Percentiles rank a stretch among this genome's conserved stretches.
These are phyloP conservation scores for Hirtodrosophila duncani DNA, from an alignment of 2,888 invertebrate species.

Conservation along the genomic window DNA sequence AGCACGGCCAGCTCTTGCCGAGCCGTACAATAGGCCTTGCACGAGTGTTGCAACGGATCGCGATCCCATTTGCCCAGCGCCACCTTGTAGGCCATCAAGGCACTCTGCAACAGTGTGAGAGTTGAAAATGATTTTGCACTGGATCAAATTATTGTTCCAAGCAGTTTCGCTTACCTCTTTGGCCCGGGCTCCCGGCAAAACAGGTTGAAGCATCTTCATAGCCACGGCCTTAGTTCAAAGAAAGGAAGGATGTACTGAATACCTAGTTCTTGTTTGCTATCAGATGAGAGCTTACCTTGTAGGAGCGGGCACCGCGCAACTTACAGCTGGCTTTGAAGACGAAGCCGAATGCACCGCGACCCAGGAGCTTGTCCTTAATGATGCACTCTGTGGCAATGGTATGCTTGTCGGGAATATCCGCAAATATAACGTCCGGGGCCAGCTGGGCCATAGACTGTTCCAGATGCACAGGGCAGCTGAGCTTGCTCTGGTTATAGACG, in stretches of 20 bases:
- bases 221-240: no score
- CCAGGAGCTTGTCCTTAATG: conserved; percentile 86
- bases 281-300: no score
- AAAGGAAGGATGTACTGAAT: no score
- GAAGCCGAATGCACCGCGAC: conserved; percentile 98
- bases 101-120: conserved; percentile 60
- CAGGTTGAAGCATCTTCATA: conserved; percentile 97
- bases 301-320: conserved; percentile 80
- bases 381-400: conserved; percentile 91
- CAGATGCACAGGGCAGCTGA: conserved; percentile 90
- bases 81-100: conserved; percentile 80
- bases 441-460: conserved; percentile 86
- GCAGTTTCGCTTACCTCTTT: conserved; percentile 67
- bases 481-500: conserved; percentile 85
- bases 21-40: conserved; percentile 97
- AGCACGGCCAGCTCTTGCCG: conserved; percentile 95
- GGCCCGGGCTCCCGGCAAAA: conserved; percentile 84
- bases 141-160: neutral
- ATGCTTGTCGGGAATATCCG: conserved; percentile 90
- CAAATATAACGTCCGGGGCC: conserved; percentile 96
- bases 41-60: conserved; percentile 93
- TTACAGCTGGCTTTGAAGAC: conserved; percentile 91
- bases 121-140: neutral
- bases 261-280: no score
- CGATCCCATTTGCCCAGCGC: conserved; percentile 94